These are phyloP conservation scores for Brevimyrus niger DNA, from an alignment of 2,113 vertebrate genomes.

Conservation along the genomic window DNA sequence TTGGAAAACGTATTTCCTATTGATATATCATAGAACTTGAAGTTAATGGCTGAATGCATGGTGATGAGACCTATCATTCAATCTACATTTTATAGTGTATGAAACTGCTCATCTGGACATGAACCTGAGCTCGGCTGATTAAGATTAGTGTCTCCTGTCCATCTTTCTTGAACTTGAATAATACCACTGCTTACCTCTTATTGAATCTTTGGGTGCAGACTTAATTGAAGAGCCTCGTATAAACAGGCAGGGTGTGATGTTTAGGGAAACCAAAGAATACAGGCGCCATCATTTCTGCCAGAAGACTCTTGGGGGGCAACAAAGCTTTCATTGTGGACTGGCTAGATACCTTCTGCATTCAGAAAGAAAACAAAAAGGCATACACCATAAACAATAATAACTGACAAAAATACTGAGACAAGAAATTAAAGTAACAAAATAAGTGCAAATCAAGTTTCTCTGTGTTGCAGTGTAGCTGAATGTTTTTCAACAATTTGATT, in stretches of 20 bases:
- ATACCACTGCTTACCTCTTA: not conserved
- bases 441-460: not conserved
- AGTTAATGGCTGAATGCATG: not conserved
- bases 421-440: not conserved
- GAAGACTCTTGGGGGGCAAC: not conserved
- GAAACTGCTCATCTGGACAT: not conserved
- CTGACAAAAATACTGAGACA: not conserved
- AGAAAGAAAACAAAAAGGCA: not conserved
- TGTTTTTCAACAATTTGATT: not conserved
- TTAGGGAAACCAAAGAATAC: not conserved
- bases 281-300: not conserved
- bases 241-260: not conserved
- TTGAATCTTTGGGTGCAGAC: not conserved
- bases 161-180: not conserved
- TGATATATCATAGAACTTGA: not conserved
- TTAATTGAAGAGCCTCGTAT: not conserved
- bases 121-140: not conserved
- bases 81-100: not conserved
- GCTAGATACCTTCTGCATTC: not conserved
- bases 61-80: not conserved
- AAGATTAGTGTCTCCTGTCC: not conserved
- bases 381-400: not conserved
- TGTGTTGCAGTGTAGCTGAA: not conserved
- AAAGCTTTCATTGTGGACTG: not conserved
- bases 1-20: not conserved